These are phyloP conservation scores for Lindbergichthys nudifrons DNA, from an alignment of 2,797 vertebrate genomes.

Conservation along the genomic window DNA sequence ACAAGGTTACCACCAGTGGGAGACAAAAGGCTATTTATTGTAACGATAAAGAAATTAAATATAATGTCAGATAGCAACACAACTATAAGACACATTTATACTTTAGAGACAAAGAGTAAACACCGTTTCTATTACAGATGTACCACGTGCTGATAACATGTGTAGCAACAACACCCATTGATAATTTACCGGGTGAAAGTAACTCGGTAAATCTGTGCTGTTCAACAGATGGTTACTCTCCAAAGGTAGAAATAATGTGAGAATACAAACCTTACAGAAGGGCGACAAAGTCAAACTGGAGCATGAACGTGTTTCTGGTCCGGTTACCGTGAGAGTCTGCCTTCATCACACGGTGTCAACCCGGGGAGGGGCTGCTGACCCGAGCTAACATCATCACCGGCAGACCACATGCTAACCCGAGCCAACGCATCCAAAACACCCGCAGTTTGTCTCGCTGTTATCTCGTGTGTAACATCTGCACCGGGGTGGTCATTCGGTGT, in stretches of 20 bases:
- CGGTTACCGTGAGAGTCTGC: background rate
- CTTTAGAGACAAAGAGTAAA: background rate
- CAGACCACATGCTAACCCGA: conserved; percentile 39
- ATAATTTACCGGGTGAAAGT: background rate
- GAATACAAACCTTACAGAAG: conserved; percentile 43
- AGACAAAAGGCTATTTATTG: background rate
- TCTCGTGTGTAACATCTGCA: conserved; percentile 14
- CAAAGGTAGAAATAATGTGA: background rate
- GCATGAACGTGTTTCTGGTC: conserved; percentile 1
- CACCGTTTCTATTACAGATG: background rate
- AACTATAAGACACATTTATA: background rate
- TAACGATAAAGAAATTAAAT: background rate
- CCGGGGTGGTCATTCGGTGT: background rate
- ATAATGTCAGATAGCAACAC: background rate
- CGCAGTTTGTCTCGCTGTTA: conserved; percentile 11
- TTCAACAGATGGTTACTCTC: too few relatives aligned
- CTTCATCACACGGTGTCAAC: background rate
- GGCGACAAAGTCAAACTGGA: background rate
- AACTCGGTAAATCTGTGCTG: too few relatives aligned
- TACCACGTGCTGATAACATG: background rate
- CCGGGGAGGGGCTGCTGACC: conserved; percentile 8
- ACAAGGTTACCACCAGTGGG: conserved; percentile 33
- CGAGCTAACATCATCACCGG: background rate
- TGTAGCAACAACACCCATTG: background rate
- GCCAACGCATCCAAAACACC: background rate